Evolutionary conservation across 53 echinoderm and acorn worm genomes (phyloP).

Genomic region (Pentamera pediparva): DNA sequence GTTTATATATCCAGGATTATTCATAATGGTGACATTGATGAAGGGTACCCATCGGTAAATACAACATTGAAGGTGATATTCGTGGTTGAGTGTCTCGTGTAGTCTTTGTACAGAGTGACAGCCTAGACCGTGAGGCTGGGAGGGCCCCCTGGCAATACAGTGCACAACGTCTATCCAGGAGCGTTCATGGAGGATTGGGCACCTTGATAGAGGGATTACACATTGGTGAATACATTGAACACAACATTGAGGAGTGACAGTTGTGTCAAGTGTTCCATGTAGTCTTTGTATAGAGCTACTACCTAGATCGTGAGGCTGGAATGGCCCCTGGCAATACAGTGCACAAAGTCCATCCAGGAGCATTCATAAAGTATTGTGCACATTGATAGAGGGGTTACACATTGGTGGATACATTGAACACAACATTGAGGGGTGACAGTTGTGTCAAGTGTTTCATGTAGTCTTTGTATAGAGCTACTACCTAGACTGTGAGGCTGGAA

Average conservation of each 20-base stretch:
- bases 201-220: too few species aligned
- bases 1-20: too few species aligned
- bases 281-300: constrained; percentile 97
- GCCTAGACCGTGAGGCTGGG: constrained; percentile 93
- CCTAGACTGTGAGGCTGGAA: too few species aligned
- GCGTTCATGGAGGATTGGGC: too few species aligned
- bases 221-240: constrained; percentile 93
- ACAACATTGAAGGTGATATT: constrained; percentile 91
- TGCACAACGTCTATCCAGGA: constrained; percentile 95
- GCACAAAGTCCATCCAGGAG: constrained; percentile 95
- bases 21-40: too few species aligned
- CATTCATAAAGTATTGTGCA: constrained; percentile 81
- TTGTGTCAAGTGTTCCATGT: constrained; percentile 96
- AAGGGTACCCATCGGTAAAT: constrained; percentile 96
- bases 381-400: too few species aligned
- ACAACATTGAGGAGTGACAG: constrained; percentile 91
- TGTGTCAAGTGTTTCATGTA: too few species aligned
- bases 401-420: too few species aligned
- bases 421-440: too few species aligned
- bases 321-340: constrained; percentile 95
- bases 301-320: constrained; percentile 93
- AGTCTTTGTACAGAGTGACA: constrained; percentile 96
- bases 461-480: too few species aligned
- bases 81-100: constrained; percentile 96
- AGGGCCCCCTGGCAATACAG: constrained; percentile 95